phyloP scores from a whole-genome alignment of 2,113 vertebrate genomes.

The Sterna hirundo region DNA sequence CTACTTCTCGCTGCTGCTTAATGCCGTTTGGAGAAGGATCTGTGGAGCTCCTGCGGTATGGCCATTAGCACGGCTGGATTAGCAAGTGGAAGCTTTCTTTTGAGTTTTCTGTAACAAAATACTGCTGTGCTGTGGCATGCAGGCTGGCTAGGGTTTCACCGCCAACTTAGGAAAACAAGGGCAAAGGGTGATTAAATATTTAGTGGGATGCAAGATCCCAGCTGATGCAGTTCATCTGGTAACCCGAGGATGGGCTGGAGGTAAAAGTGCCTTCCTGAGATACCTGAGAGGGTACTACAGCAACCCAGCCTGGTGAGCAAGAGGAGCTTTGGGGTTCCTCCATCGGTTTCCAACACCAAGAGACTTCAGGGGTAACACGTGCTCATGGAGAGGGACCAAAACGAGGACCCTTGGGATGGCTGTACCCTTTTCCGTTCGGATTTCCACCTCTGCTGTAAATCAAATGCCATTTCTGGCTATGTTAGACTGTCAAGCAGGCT shows the following conservation, averaged over 20 bases:
- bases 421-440: background rate
- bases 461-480: background rate
- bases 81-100: background rate
- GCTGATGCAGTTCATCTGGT: background rate
- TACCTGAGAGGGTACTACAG: background rate
- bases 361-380: background rate
- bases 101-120: slow-evolving; percentile 6
- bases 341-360: background rate
- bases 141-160: background rate
- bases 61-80: background rate
- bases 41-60: fast-evolving
- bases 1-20: background rate
- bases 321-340: background rate
- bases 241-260: slow-evolving; percentile 20
- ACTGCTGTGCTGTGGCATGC: background rate
- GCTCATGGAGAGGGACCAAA: background rate
- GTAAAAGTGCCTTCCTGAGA: background rate
- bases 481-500: background rate
- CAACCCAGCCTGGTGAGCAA: background rate
- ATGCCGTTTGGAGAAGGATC: background rate
- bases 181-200: slow-evolving; percentile 46
- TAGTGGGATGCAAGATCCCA: slow-evolving; percentile 11
- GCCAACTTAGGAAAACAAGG: slow-evolving; percentile 10
- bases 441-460: background rate
- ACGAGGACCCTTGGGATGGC: background rate